A percentile compares a stretch with the other conserved stretches of the same genome.
These are phyloP conservation scores for Chaetophractus vellerosus DNA, from an alignment of 2,797 vertebrate species.

Conservation along the genomic window DNA sequence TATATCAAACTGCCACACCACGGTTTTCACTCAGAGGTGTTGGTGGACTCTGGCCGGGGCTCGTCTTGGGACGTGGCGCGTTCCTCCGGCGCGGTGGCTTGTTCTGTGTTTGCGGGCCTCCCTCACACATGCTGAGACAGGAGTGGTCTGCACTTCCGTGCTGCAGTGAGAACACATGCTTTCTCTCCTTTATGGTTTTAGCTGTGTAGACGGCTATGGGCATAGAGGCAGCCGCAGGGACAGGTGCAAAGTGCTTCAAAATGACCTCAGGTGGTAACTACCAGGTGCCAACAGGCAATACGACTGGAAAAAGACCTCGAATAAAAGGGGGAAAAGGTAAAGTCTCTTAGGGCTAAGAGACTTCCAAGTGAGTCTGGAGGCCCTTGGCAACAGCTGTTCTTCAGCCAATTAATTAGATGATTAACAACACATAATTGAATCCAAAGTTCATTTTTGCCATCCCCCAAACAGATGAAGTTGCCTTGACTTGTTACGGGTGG, in stretches of 20 bases:
- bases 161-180: fast-evolving
- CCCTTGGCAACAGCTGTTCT: slow-evolving; percentile 4
- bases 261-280: too few relatives aligned
- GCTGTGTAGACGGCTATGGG: fast-evolving
- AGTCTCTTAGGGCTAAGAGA: too few relatives aligned
- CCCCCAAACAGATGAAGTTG: not conserved
- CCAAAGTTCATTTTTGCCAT: not conserved
- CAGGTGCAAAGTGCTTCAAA: not conserved
- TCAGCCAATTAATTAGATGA: slow-evolving; percentile 65
- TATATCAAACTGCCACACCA: too few relatives aligned
- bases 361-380: too few relatives aligned
- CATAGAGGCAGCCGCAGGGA: fast-evolving
- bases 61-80: not conserved
- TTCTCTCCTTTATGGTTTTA: not conserved
- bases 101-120: not conserved
- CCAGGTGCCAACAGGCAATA: too few relatives aligned
- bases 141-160: not conserved
- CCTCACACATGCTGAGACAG: not conserved
- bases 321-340: too few relatives aligned
- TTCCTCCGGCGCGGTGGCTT: not conserved
- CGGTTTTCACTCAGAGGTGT: not conserved
- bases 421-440: slow-evolving; percentile 45
- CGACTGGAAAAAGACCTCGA: too few relatives aligned
- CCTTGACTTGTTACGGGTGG: not conserved
- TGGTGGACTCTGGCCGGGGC: not conserved